phyloP scores from a whole-genome alignment of 2,888 invertebrate species.

The Trachelus troglodyta region DNA sequence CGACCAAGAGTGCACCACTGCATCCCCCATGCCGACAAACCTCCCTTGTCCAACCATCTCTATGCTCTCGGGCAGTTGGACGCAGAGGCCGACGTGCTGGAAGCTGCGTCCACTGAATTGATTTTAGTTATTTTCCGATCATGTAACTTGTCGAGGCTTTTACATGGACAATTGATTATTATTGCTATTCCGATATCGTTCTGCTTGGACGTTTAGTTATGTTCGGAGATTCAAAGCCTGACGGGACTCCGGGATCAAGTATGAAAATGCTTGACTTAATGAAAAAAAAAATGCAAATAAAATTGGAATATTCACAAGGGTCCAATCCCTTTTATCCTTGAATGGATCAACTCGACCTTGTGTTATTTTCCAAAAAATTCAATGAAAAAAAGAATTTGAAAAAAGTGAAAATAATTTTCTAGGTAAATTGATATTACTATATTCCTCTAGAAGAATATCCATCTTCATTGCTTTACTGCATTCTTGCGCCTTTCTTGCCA shows the following conservation, averaged over 20 bases:
- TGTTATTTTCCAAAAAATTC: not conserved
- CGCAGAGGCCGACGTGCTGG: constrained; percentile 12
- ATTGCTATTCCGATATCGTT: constrained; percentile 42
- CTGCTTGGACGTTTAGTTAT: not conserved
- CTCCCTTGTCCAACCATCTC: constrained; percentile 26
- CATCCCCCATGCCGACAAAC: constrained; percentile 14
- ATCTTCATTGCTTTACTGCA: not conserved
- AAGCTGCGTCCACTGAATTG: constrained; percentile 43
- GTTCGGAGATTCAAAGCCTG: not conserved
- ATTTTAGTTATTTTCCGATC: constrained; percentile 50
- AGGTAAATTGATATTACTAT: not conserved
- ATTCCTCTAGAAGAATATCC: not conserved
- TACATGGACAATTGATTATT: constrained; percentile 53
- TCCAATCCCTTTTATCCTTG: not conserved
- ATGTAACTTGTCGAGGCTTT: constrained; percentile 45
- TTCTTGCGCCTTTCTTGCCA: not conserved
- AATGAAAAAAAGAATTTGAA: not conserved
- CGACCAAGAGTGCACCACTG: constrained; percentile 42
- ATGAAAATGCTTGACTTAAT: not conserved
- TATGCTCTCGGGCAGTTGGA: constrained; percentile 21
- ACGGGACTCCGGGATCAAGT: not conserved
- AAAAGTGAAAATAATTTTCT: not conserved
- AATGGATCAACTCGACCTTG: not conserved
- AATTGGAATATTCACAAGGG: not conserved
- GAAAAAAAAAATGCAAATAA: not conserved